Percentiles rank a stretch among this genome's conserved stretches.
phyloP scores from a whole-genome alignment of 2,113 vertebrate genomes.

The Peromyscus californicus region DNA sequence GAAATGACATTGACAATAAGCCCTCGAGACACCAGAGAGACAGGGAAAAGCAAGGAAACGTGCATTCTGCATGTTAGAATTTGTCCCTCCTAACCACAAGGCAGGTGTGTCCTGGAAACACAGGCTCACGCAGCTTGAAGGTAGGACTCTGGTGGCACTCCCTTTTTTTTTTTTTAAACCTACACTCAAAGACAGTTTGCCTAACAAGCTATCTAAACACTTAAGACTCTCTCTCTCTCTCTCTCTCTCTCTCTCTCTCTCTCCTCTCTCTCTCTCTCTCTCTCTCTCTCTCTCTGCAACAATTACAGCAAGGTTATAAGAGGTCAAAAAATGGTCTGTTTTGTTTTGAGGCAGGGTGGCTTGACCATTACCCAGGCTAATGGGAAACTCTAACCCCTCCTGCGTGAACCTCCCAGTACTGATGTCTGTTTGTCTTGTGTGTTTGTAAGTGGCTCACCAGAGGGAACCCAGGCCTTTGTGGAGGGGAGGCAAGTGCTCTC shows the following conservation, averaged over 20 bases:
- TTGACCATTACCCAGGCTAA: not conserved
- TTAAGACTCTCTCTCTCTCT: not conserved
- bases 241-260: no score
- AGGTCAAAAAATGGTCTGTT: not conserved
- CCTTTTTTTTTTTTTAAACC: not conserved
- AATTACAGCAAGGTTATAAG: constrained; percentile 27
- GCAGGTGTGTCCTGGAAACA: constrained; percentile 60
- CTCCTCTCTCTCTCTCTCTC: no score
- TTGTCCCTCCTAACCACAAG: constrained; percentile 23
- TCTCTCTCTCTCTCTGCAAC: not conserved
- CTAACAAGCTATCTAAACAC: constrained; percentile 47
- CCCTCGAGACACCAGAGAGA: not conserved
- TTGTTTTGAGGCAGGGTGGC: not conserved
- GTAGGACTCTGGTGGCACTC: not conserved
- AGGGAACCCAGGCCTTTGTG: not conserved
- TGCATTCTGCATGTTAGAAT: constrained; percentile 69
- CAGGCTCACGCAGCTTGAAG: not conserved
- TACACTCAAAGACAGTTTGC: constrained; percentile 23
- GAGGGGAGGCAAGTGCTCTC: not conserved
- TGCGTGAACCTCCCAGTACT: not conserved
- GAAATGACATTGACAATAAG: constrained; percentile 32
- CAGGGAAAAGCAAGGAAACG: not conserved
- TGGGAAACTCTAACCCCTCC: not conserved
- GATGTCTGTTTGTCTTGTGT: not conserved
- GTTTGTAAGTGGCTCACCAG: not conserved